These are phyloP conservation scores for Nudaria mundana DNA, from an alignment of 2,888 invertebrate species.

Conservation along the genomic window DNA sequence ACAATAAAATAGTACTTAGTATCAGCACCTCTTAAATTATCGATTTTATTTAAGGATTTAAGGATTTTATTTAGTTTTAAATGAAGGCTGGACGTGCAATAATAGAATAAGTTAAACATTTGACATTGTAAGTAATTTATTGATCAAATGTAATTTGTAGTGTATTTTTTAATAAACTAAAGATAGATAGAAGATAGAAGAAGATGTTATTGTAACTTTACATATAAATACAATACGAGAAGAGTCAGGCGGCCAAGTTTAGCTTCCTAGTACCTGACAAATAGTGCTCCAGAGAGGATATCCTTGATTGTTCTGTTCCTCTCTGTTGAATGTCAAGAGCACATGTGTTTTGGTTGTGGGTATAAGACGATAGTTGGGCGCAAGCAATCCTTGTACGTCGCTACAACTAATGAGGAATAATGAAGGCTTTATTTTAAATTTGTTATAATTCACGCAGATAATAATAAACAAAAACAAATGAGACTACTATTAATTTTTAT, in stretches of 20 bases:
- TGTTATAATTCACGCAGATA: too few relatives aligned
- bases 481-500: too few relatives aligned
- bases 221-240: conserved; percentile 23
- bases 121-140: conserved; percentile 9
- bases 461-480: too few relatives aligned
- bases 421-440: neutral
- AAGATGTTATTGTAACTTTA: conserved; percentile 21
- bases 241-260: conserved; percentile 68
- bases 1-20: conserved; percentile 5
- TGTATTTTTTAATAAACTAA: conserved; percentile 14
- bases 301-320: conserved; percentile 26
- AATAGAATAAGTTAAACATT: conserved; percentile 51
- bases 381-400: conserved; percentile 47
- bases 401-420: neutral
- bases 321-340: conserved; percentile 53
- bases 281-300: conserved; percentile 65
- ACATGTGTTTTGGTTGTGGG: conserved; percentile 39
- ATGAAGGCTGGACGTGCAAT: conserved; percentile 76
- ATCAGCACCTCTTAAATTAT: conserved; percentile 24
- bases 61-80: conserved; percentile 16
- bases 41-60: conserved; percentile 31
- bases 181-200: conserved; percentile 10
- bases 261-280: conserved; percentile 81
- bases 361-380: conserved; percentile 57
- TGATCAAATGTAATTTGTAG: conserved; percentile 28